Evolutionary conservation across 2,888 invertebrate genomes (phyloP), one percentile per base, ranked within the genome.

Genomic region (Gandaritis pyraliata): DNA sequence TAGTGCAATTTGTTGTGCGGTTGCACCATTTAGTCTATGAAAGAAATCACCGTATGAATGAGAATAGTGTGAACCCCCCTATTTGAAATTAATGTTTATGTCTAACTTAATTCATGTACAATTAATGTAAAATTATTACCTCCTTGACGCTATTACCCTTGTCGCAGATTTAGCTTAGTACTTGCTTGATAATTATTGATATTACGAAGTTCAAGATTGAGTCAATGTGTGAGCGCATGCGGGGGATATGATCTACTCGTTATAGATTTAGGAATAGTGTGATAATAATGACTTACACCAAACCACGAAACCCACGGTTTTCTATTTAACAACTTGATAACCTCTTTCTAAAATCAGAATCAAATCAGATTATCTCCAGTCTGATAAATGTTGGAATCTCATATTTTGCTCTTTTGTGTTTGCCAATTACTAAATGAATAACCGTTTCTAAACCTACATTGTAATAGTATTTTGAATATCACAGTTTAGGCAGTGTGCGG

Each of bases 51-150:
- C 36, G 61, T 54, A 59, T 68, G 67, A 51, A 51, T 65, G 68
- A 60, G 52, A 58, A 56, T 64, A 68, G 61, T 68, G 68, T 71
- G 72, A 71, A 64, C 70, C 63, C 73, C 71, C 71, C 68, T 59
- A 50, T 64, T 61, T 62, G 52, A 67, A 70, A 66, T 67, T 64
- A 69, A 69, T 53, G 39, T 59, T 66, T 62, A 64, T 61, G 50
- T 65, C 60, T 66, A 62, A 68, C 59, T 55, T 65, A 62, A 63
- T 61, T 60, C 53, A 52, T 69, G 66, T 68, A 65, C 54, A 52
- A 57, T 68, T 68, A 57, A 65, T 68, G 61, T 61, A 61, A 64
- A 49, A 63, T 64, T 60, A 62, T 69, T 65, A 68, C 58, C 65
- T 66, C 55, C 64, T 67, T 65, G 66, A 71, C 63, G 55, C 53